Conservation (phyloP, 2,888 invertebrate genomes). For the Megastigmus dorsalis region DNA sequence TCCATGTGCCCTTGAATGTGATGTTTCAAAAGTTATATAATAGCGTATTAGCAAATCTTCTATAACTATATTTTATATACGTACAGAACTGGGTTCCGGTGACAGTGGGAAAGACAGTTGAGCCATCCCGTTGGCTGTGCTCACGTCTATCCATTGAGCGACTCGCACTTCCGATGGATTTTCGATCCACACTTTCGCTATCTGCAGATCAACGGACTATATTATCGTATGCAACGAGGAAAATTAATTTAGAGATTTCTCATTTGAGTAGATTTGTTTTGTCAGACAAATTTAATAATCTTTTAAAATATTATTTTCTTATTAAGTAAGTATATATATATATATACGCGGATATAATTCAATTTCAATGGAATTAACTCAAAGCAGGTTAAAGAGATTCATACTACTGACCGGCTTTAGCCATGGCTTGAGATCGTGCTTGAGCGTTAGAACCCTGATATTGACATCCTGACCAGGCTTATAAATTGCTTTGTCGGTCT, state of each 20-base stretch:
- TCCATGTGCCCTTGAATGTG: conserved; percentile 76
- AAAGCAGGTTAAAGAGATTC: no score
- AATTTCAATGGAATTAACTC: no score
- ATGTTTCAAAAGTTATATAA: conserved; percentile 7
- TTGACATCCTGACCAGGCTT: conserved; percentile 78
- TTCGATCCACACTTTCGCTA: conserved; percentile 80
- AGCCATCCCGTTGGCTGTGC: conserved; percentile 79
- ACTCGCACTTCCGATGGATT: conserved; percentile 80
- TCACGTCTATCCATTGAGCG: conserved; percentile 79
- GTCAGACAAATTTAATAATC: no score
- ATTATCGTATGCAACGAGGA: not conserved
- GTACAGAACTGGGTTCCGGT: conserved; percentile 70
- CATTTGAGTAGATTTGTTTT: no score
- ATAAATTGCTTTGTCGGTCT: conserved; percentile 79
- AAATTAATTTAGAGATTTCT: no score
- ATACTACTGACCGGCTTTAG: conserved; percentile 76
- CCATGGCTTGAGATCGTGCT: conserved; percentile 77
- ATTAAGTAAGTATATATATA: no score
- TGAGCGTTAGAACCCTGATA: conserved; percentile 77
- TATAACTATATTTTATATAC: conserved; percentile 9
- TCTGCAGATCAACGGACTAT: conserved; percentile 71
- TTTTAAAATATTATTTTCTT: no score
- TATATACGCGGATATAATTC: no score
- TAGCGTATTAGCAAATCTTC: not conserved
- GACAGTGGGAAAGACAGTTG: conserved; percentile 77